Evolutionary conservation across 2,113 vertebrate species (phyloP), one percentile per base, ranked within the genome.

Genomic region (Romanogobio albipinnatus): DNA sequence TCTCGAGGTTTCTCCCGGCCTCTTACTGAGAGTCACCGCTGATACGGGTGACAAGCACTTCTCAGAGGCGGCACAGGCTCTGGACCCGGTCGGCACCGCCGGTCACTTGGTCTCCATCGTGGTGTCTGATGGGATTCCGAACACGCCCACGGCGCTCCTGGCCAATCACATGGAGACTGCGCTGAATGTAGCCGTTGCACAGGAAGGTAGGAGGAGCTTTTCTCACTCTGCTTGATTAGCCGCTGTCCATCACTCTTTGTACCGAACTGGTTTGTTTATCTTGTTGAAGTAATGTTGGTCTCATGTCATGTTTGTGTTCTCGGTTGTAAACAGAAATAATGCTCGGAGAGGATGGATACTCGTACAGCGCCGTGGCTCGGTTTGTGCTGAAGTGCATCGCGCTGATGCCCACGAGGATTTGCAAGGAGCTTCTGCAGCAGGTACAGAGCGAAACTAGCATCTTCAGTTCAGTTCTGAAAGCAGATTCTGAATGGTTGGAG

Each of bases 51-150:
- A 92, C 85, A 93, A 93, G 53, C 86, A 91, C 73, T 96, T 95
- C 89, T 90, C 89, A 9, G 84, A 86, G 2, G 92, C 95, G 0
- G 88, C 84, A 0, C 76, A 61, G 5, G 80, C 5, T 43, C 91
- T 94, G 5, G 92, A 95, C 82, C 87, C 93, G 0, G 79, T 92
- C 0, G 89, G 90, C 36, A 92, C 94, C 14, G 94, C 95, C 0
- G 95, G 95, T 3, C 94, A 96, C 82, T 91, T 96, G 15, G 92
- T 95, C 76, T 96, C 94, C 86, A 94, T 95, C 15, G 93, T 93
- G 76, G 91, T 92, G 5, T 91, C 94, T 22, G 90, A 95, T 29
- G 95, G 95, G 2, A 88, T 95, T 11, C 47, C 24, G 33, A 94
- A 95, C 22, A 89, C 93, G 47, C 94, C 95, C 78, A 92, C 87